Percentiles rank a stretch among this genome's conserved stretches.
Conservation (phyloP, 2,888 invertebrate genomes). For the Drosophila sordidapex region DNA sequence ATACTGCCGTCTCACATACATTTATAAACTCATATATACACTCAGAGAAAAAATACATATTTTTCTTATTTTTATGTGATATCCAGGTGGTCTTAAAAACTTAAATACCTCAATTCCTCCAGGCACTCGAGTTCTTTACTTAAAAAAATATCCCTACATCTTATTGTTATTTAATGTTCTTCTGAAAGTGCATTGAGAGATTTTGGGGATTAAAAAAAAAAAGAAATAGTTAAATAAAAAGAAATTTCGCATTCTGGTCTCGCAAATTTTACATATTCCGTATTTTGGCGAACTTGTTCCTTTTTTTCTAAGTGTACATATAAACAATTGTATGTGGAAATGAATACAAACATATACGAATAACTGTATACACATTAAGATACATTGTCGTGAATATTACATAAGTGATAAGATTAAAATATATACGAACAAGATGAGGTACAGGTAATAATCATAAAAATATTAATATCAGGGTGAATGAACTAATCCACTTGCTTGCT, state of each 20-base stretch:
- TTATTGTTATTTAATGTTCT: not conserved
- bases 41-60: not conserved
- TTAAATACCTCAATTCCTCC: not conserved
- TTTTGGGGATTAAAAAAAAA: not conserved
- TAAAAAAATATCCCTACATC: not conserved
- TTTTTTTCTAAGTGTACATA: not conserved
- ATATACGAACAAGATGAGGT: not conserved
- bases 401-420: not conserved
- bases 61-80: not conserved
- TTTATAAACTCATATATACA: conserved; percentile 11
- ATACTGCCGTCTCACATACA: conserved; percentile 10
- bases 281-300: not conserved
- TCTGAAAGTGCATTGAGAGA: not conserved
- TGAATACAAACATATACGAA: not conserved
- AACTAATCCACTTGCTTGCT: conserved; percentile 77
- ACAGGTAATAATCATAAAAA: not conserved
- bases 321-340: not conserved
- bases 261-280: not conserved
- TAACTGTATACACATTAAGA: conserved; percentile 2
- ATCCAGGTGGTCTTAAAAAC: not conserved
- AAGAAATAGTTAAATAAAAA: not conserved
- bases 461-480: not conserved
- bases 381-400: not conserved
- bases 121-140: not conserved
- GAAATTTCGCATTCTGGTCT: not conserved